Evolutionary conservation across 1,140 invertebrate genomes (phyloP), one percentile per base, ranked within the genome.

Genomic region (Helicoverpa armigera): DNA sequence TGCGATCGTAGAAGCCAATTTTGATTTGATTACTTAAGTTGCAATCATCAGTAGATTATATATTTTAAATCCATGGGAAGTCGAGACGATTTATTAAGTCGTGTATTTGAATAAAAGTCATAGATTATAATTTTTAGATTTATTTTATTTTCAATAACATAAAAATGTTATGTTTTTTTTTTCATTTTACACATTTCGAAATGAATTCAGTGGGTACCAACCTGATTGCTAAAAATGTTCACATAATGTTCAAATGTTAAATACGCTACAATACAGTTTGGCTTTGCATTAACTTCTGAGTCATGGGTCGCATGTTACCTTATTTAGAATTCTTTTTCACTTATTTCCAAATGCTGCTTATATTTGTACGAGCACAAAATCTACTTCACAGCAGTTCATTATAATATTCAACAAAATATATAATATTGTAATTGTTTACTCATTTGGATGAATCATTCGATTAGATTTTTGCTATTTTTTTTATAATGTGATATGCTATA

Each of bases 101-200:
- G 35, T 67, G 0, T 3, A 61, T 2, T 54, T 14, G 81, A 90
- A 88, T 87, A 48, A 89, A 89, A 87, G 69, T 81, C 84, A 79
- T 51, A 23, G 7, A 53, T 29, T 74, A 88, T 92, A 92, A 90
- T 93, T 95, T 95, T 95, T 94, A 94, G 89, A 92, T 94, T 95
- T 94, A 94, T 95, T 95, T 95, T 95, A 95, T 95, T 95, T 95
- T 95, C 93, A 95, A 95, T 95, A 95, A 95, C 95, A 95, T 95
- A 95, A 95, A 95, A 95, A 95, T 95, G 94, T 95, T 95, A 95
- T 95, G 92, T 92, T 94, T 95, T 92, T 94, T 43, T 94, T 92
- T 92, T 85, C 87, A 90, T 95, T 94, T 92, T 93, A 94, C 89
- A 94, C 90, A 93, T 92, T 91, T 94, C 87, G 85, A 93, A 94